Evolutionary conservation across 2,888 invertebrate species (phyloP).

Genomic region (Pasiphila rectangulata): DNA sequence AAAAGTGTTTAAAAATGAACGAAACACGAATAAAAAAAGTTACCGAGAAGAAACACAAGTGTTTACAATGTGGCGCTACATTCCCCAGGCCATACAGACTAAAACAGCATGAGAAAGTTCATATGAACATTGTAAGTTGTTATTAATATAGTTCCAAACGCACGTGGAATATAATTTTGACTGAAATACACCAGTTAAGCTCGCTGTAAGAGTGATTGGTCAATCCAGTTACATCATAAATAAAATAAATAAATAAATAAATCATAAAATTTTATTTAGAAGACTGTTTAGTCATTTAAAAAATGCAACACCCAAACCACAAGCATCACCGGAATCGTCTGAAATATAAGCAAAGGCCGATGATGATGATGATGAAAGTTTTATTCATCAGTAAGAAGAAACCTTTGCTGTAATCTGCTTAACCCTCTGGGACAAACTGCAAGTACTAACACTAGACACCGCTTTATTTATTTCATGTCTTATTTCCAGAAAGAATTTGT

Average conservation of each 20-base stretch:
- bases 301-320: too few species aligned
- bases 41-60: conserved; percentile 58
- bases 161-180: conserved; percentile 4
- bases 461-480: too few species aligned
- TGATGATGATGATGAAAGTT: too few species aligned
- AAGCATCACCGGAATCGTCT: too few species aligned
- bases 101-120: conserved; percentile 77
- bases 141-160: neutral
- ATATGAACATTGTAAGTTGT: conserved; percentile 78
- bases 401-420: too few species aligned
- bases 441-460: neutral
- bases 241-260: too few species aligned
- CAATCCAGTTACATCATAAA: too few species aligned
- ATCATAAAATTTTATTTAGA: too few species aligned
- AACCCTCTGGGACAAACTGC: neutral
- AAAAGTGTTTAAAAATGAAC: conserved; percentile 17
- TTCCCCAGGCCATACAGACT: conserved; percentile 79
- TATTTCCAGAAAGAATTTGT: conserved; percentile 78
- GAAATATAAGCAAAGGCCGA: too few species aligned
- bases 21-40: conserved; percentile 10
- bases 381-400: too few species aligned
- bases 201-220: neutral
- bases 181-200: neutral
- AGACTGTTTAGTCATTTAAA: too few species aligned
- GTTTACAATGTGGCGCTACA: conserved; percentile 65